phyloP scores from a whole-genome alignment of 2,888 invertebrate genomes.

The Coelinius sp. region DNA sequence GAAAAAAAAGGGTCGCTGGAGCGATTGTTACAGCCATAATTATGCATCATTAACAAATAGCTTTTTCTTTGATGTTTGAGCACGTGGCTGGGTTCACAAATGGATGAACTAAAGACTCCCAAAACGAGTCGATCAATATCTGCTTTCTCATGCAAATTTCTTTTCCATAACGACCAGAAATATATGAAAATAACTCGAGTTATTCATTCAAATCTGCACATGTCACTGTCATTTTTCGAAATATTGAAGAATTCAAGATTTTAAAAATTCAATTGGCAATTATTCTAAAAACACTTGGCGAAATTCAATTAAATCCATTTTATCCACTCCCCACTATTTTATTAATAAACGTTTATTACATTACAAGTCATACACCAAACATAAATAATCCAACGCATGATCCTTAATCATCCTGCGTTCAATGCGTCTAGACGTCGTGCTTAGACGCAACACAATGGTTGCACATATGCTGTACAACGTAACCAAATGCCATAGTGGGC shows the following conservation, averaged over 20 bases:
- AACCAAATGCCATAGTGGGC: slow-evolving; percentile 22
- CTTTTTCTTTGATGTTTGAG: slow-evolving; percentile 61
- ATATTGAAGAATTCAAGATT: neutral
- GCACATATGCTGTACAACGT: neutral
- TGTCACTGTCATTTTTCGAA: too few species aligned
- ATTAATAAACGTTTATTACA: neutral
- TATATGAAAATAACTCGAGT: neutral
- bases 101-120: neutral
- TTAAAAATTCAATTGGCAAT: neutral
- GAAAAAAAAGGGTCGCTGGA: slow-evolving; percentile 40
- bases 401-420: slow-evolving; percentile 12
- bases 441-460: slow-evolving; percentile 8
- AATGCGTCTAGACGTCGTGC: slow-evolving; percentile 15
- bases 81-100: slow-evolving; percentile 48
- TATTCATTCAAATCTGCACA: neutral
- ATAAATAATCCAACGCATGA: slow-evolving; percentile 2
- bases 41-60: slow-evolving; percentile 66
- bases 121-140: neutral
- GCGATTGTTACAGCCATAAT: slow-evolving; percentile 62
- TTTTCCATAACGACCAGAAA: neutral
- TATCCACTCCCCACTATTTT: neutral
- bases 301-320: slow-evolving; percentile 16
- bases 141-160: neutral
- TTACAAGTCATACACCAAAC: neutral
- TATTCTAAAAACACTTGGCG: neutral